Evolutionary conservation across 2,113 vertebrate species (phyloP).

Genomic region (Capricornis sumatraensis): DNA sequence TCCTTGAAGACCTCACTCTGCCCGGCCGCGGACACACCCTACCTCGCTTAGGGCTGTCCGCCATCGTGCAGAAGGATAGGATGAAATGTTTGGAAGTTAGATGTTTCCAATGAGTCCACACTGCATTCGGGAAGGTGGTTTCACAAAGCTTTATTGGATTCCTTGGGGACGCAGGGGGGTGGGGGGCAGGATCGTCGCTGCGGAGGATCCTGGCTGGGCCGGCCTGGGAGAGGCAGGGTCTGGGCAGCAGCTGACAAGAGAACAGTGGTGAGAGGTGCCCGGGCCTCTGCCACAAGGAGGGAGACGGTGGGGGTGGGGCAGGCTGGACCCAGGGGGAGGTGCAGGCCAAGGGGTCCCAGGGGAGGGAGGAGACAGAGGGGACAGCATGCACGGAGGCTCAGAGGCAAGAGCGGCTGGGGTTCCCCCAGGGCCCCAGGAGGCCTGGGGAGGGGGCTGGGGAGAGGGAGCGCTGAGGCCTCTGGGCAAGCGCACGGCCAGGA

Average conservation of each 20-base stretch:
- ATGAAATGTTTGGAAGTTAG: not conserved
- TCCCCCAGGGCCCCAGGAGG: not conserved
- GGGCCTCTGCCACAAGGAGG: rapidly evolving
- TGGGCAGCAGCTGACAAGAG: not conserved
- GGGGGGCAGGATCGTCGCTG: not conserved
- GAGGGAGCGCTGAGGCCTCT: not conserved
- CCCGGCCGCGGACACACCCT: rapidly evolving
- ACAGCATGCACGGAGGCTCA: not conserved
- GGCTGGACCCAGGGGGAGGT: not conserved
- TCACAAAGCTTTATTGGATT: conserved; percentile 34
- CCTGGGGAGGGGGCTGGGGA: not conserved
- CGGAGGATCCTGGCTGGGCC: not conserved
- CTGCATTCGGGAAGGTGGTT: rapidly evolving
- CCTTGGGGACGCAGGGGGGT: not conserved
- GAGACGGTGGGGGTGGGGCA: not conserved
- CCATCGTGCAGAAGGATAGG: not conserved
- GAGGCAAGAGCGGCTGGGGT: not conserved
- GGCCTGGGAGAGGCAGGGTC: not conserved
- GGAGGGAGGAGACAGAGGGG: not conserved
- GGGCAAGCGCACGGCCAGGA: not conserved
- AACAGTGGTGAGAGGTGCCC: not conserved
- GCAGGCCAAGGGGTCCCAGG: not conserved
- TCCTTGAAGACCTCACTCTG: not conserved
- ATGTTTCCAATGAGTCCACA: not conserved
- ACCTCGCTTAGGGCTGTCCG: not conserved